These are phyloP conservation scores for Falcunculus frontatus DNA, from an alignment of 2,113 vertebrate genomes.

Conservation along the genomic window DNA sequence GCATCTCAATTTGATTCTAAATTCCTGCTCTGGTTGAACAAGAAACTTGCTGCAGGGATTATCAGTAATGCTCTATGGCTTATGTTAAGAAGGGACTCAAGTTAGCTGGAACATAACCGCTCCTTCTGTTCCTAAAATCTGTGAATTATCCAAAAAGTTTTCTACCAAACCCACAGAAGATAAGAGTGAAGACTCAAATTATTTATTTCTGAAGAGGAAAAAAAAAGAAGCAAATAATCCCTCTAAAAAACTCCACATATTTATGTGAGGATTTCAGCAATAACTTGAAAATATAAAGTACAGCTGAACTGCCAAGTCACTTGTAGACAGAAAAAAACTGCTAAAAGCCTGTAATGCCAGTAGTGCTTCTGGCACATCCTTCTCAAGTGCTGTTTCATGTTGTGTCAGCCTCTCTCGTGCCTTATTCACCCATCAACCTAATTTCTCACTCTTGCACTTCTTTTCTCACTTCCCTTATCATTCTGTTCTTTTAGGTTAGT, in stretches of 20 bases:
- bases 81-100: constrained; percentile 20
- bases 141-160: constrained; percentile 16
- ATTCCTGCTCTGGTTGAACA: neutral
- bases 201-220: neutral
- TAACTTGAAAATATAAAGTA: neutral
- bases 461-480: neutral
- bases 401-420: neutral
- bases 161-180: neutral
- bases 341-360: neutral
- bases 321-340: neutral
- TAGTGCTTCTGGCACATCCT: neutral
- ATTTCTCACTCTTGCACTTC: neutral
- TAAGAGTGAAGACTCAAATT: constrained; percentile 11
- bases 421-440: neutral
- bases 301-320: neutral
- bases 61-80: neutral
- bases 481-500: neutral
- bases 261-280: neutral
- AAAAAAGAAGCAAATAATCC: neutral
- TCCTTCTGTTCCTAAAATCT: constrained; percentile 27
- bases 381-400: neutral
- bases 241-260: neutral
- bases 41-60: constrained; percentile 11
- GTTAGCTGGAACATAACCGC: constrained; percentile 5
- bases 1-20: constrained; percentile 17